Base-by-base conservation (phyloP, 2,888 invertebrate genomes). In the Phania funesta region DNA sequence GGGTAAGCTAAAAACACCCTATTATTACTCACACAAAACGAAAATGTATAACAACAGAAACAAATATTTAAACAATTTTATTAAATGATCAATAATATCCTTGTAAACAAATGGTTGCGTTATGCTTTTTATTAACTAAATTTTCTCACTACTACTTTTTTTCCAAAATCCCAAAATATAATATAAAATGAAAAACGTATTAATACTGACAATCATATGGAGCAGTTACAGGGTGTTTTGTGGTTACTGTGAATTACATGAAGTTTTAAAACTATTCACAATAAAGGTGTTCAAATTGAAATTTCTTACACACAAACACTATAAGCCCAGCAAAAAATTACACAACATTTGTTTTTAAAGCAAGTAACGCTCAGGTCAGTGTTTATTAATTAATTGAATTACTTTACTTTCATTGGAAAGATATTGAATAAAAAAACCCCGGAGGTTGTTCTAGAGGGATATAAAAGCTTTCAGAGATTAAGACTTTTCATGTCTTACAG, bases 151-250 rank as follows among this genome's bases (percentile, higher is more conserved):
- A n/a, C 35, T 8, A 38, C 35, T 8, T 29, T 58, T 22, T 32
- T 22, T 16, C n/a, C n/a, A n/a, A 16, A 41, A 11, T 16, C 58
- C 41, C 24, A 16, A 22, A 11, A 26, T 6, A 8, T 46, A 0
- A 2, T 38, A 8, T 38, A 11, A 58, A 58, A 38, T 3, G 20
- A 0, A 9, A 7, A 20, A 8, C 0, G 2, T 24, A 24, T n/a
- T 9, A 60, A 24, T 24, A 60, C 41, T 60, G 16, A 24, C n/a
- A 2, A 46, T 20, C 62, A 62, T 46, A 26, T 62, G 64, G 29
- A 20, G 13, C 13, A 2, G 2, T 6, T 9, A 16, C 64, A 65
- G 64, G 48, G 48, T 65, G 64, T 11, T 18, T 20, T 32, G 0
- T 13, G 9, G 0, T 7, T 16, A 35, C 11, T 65, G 32, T 65